A percentile compares a stretch with the other conserved stretches of the same genome.
phyloP scores from a whole-genome alignment of 2,888 invertebrate genomes.

The Listrodromus nycthemerus region DNA sequence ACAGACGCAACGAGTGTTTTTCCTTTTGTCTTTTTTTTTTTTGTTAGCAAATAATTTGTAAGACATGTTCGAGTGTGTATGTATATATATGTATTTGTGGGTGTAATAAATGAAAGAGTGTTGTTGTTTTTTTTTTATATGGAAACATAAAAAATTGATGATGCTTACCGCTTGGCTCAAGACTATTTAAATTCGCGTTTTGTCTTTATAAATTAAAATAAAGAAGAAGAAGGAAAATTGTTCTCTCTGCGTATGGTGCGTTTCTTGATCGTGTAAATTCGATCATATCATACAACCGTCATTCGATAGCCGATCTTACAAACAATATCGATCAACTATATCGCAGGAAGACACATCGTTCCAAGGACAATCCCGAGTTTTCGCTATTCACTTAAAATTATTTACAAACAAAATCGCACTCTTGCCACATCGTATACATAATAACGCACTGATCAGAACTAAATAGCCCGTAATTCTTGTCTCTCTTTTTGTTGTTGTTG shows the following conservation, averaged over 20 bases:
- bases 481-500: constrained; percentile 2
- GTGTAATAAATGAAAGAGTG: constrained; percentile 68
- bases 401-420: constrained; percentile 59
- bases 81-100: constrained; percentile 42
- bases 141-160: constrained; percentile 41
- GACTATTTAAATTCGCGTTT: constrained; percentile 3
- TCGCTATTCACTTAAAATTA: constrained; percentile 58
- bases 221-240: neutral
- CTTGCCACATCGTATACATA: constrained; percentile 36
- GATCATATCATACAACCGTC: constrained; percentile 56
- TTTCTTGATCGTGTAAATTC: constrained; percentile 20
- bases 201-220: constrained; percentile 5
- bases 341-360: constrained; percentile 54
- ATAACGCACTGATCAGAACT: constrained; percentile 3
- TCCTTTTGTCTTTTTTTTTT: constrained; percentile 14
- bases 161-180: constrained; percentile 38
- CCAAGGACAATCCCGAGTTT: constrained; percentile 41
- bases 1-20: constrained; percentile 53
- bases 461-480: neutral
- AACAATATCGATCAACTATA: constrained; percentile 64
- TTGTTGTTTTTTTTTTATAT: constrained; percentile 60
- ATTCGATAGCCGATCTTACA: constrained; percentile 67
- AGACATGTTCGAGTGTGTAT: constrained; percentile 17
- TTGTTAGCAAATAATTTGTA: constrained; percentile 65
- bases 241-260: neutral